Percentiles rank a stretch among this genome's conserved stretches.
Evolutionary conservation across 2,888 invertebrate genomes (phyloP).

Genomic region (Zaprionus bogoriensis): DNA sequence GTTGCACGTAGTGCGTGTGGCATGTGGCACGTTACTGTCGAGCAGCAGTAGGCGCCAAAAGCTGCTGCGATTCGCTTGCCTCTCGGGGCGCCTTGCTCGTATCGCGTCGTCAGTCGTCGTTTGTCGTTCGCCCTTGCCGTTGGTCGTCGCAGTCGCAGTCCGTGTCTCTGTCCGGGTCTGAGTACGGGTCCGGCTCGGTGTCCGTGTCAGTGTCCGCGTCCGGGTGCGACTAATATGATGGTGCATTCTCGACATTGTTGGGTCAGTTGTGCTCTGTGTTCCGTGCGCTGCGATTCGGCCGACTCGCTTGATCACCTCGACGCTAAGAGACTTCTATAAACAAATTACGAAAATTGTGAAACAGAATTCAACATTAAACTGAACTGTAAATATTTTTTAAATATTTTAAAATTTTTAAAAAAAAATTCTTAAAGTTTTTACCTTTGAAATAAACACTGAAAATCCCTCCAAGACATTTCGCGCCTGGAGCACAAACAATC

Average conservation of each 20-base stretch:
- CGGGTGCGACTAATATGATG: slow-evolving; percentile 16
- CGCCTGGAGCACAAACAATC: background rate
- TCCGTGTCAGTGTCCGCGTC: slow-evolving; percentile 8
- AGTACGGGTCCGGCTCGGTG: background rate
- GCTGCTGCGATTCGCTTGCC: slow-evolving; percentile 42
- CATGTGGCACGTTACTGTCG: slow-evolving; percentile 19
- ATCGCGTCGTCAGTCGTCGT: slow-evolving; percentile 24
- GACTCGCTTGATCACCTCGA: slow-evolving; percentile 15
- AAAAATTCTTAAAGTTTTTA: background rate
- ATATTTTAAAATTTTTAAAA: background rate
- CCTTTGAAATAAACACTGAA: no score
- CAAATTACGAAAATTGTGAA: background rate
- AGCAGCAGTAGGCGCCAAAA: slow-evolving; percentile 44
- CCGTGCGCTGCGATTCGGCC: slow-evolving; percentile 52
- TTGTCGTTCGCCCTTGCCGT: slow-evolving; percentile 4
- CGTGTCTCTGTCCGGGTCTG: slow-evolving; percentile 4
- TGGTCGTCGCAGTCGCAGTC: slow-evolving; percentile 17
- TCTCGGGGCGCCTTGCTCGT: slow-evolving; percentile 49
- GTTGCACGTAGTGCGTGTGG: slow-evolving; percentile 13
- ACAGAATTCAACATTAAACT: background rate
- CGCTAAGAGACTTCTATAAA: no score
- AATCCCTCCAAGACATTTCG: background rate
- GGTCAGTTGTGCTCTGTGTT: slow-evolving; percentile 63
- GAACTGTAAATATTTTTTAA: background rate
- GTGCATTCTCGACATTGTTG: slow-evolving; percentile 29